These are phyloP conservation scores for Rotaria magnacalcarata DNA, from an alignment of 2,888 invertebrate species.

Conservation along the genomic window DNA sequence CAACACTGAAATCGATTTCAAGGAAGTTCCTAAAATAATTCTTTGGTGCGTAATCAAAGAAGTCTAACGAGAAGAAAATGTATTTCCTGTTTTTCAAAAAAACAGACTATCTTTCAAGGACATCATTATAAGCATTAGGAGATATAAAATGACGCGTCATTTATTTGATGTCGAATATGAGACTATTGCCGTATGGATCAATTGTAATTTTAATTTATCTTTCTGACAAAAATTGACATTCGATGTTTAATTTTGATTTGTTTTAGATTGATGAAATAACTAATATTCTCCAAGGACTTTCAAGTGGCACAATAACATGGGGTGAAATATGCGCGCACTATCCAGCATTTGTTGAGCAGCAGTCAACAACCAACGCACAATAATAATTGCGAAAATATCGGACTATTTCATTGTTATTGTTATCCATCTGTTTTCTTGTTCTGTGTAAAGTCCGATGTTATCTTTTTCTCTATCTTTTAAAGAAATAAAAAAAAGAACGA, in stretches of 20 bases:
- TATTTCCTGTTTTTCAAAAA: too few relatives aligned
- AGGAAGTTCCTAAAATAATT: too few relatives aligned
- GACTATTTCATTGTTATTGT: not conserved
- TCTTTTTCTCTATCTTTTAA: not conserved
- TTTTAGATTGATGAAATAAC: constrained; percentile 21
- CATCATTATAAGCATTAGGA: too few relatives aligned
- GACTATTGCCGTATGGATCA: too few relatives aligned
- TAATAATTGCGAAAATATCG: not conserved
- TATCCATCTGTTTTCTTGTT: not conserved
- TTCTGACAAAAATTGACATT: constrained; percentile 46
- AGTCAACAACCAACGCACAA: not conserved
- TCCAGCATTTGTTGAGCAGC: constrained; percentile 17
- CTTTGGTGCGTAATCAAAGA: too few relatives aligned
- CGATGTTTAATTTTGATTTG: not conserved
- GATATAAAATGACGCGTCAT: too few relatives aligned
- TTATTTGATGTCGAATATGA: too few relatives aligned
- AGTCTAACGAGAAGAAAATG: too few relatives aligned
- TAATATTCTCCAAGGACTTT: not conserved
- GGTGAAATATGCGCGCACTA: not conserved
- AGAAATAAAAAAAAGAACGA: not conserved
- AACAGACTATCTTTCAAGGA: too few relatives aligned
- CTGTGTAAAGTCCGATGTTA: not conserved
- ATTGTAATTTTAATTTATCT: too few relatives aligned
- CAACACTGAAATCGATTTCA: too few relatives aligned
- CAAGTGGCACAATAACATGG: constrained; percentile 9